Conservation (phyloP, 2,797 vertebrate species). For the Dendrocincla fuliginosa region DNA sequence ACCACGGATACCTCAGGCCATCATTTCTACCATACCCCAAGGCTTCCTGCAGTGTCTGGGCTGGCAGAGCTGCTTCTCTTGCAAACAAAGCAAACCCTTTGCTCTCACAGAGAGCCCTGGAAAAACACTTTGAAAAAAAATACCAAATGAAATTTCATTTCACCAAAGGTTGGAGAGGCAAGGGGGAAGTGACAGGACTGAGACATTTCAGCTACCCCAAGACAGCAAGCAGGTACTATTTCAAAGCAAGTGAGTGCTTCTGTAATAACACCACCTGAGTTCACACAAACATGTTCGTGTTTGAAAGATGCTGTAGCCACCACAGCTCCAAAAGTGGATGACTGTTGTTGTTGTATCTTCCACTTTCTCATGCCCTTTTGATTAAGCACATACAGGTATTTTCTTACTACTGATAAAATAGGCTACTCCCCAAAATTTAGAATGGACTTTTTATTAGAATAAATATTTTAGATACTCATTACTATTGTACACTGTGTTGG, state of each 20-base stretch:
- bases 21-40: neutral
- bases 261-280: neutral
- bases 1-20: accelerated
- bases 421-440: neutral
- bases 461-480: neutral
- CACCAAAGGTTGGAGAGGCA: neutral
- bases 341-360: neutral
- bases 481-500: neutral
- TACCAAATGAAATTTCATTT: neutral
- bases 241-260: neutral
- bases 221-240: neutral
- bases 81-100: neutral
- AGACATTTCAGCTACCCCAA: neutral
- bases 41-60: neutral
- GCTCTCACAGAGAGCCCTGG: neutral
- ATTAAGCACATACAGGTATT: neutral
- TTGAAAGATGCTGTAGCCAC: neutral
- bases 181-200: neutral
- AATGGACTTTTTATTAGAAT: neutral
- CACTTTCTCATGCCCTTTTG: neutral
- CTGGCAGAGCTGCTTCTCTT: neutral
- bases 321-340: neutral
- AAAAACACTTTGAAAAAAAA: neutral
- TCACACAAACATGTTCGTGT: accelerated
- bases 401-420: neutral